phyloP scores from a whole-genome alignment of 2,888 invertebrate genomes.

The Harpagoxenus sublaevis region DNA sequence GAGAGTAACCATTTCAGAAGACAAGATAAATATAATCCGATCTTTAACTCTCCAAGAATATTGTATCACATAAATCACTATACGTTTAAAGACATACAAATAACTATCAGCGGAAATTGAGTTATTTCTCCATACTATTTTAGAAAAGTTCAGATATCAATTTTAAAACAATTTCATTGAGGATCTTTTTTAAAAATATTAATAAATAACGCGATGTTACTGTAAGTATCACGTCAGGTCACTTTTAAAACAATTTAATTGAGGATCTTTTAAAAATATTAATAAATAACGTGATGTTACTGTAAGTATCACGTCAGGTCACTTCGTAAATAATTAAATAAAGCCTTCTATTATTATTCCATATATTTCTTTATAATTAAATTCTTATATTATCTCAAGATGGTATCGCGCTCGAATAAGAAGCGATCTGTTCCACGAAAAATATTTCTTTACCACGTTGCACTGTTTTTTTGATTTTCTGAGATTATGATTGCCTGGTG shows the following conservation, averaged over 20 bases:
- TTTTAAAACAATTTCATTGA: conserved; percentile 16
- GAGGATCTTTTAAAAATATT: neutral
- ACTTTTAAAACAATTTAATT: conserved; percentile 15
- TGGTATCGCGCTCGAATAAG: neutral
- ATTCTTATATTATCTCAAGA: neutral
- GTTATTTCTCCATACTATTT: neutral
- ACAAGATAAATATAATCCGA: neutral
- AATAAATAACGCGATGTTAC: conserved; percentile 8
- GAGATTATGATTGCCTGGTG: conserved; percentile 5
- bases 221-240: neutral
- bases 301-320: neutral
- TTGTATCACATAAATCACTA: neutral
- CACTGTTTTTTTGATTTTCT: neutral
- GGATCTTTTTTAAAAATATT: neutral
- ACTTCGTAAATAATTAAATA: neutral
- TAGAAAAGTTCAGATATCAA: neutral
- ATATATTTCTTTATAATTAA: neutral
- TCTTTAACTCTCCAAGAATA: neutral
- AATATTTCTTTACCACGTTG: neutral
- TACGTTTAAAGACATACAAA: neutral
- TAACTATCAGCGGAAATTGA: neutral
- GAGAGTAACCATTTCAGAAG: neutral
- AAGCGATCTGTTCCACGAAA: neutral
- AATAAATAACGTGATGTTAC: too few relatives aligned
- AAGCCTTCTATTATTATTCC: neutral